A percentile compares a stretch with the other conserved stretches of the same genome.
Evolutionary conservation across 2,113 vertebrate genomes (phyloP).

Genomic region (Oxyura jamaicensis): DNA sequence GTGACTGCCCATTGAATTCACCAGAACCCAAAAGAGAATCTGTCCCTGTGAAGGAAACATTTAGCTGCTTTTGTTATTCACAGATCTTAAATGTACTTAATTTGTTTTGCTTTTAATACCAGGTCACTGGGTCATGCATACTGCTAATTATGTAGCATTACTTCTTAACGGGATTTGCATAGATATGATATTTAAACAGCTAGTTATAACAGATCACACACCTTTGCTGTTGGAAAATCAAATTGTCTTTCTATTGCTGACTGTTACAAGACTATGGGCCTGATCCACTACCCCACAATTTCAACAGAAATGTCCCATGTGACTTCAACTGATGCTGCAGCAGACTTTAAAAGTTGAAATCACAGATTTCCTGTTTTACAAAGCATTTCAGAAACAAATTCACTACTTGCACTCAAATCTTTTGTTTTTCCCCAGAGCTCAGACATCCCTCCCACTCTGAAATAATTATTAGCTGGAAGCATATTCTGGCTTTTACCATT

Average conservation of each 20-base stretch:
- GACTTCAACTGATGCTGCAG: not conserved
- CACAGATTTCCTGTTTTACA: not conserved
- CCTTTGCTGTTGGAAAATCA: not conserved
- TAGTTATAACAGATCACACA: not conserved
- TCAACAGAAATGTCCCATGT: not conserved
- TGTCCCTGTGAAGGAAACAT: rapidly evolving
- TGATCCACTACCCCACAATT: not conserved
- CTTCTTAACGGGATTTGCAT: not conserved
- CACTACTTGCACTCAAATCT: conserved; percentile 19
- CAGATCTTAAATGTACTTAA: not conserved
- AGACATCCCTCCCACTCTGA: conserved; percentile 49
- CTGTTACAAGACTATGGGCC: not conserved
- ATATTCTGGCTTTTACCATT: conserved; percentile 58
- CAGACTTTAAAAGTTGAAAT: not conserved
- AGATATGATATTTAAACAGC: not conserved
- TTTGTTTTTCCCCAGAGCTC: conserved; percentile 60
- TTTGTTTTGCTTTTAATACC: not conserved
- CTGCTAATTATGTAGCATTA: not conserved
- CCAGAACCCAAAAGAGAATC: not conserved
- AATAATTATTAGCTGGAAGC: conserved; percentile 66
- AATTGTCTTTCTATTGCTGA: not conserved
- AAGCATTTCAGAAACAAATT: conserved; percentile 24
- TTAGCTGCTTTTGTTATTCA: not conserved
- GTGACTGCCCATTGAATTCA: not conserved
- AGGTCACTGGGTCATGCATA: not conserved